Base-by-base conservation (phyloP, 2,113 vertebrate species). In the Sminthopsis crassicaudata region DNA sequence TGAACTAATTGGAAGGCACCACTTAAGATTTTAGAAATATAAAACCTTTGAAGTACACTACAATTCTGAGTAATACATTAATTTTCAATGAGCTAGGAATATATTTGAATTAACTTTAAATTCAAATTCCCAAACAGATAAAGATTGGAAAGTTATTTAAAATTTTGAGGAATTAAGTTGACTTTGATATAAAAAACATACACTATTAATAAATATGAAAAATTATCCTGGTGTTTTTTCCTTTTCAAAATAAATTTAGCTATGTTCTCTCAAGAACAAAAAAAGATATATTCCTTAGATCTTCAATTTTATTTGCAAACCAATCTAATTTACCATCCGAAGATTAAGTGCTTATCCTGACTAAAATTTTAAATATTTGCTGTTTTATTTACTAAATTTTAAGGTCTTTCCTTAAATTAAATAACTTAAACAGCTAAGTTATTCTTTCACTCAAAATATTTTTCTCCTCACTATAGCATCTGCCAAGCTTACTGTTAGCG, bases 41-140 rank as follows among this genome's bases (percentile, higher is more conserved):
- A 53, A 42, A 84, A 76, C n/a, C 42, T 53, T 90, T 55, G 1
- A 57, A 25, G 10, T 52, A 1, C 10, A 24, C 27, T 89, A 8
- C n/a, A 53, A 30, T 94, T 92, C 26, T 76, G 89, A n/a, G 67
- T 42, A 14, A 91, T 42, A 67, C 30, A 42, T 11, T n/a, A 76
- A 90, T 23, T 42, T 90, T 60, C 8, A 12, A 25, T 53, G 53
- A 48, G 60, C 91, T 91, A 95, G 60, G 48, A 60, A 36, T 5
- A 42, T 52, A 91, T 54, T 55, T 89, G 24, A 94, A 30, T 84
- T 46, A 95, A 50, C 8, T 22, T 95, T 88, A 95, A 94, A 95
- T 48, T 92, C 88, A n/a, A 19, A 22, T 96, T 91, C 46, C 53
- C 42, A 92, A 96, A 94, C 1, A 36, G 88, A 51, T 52, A 91